Percentiles rank a stretch among this genome's conserved stretches.
These are phyloP conservation scores for Epinotia demarniana DNA, from an alignment of 2,888 invertebrate species.

Conservation along the genomic window DNA sequence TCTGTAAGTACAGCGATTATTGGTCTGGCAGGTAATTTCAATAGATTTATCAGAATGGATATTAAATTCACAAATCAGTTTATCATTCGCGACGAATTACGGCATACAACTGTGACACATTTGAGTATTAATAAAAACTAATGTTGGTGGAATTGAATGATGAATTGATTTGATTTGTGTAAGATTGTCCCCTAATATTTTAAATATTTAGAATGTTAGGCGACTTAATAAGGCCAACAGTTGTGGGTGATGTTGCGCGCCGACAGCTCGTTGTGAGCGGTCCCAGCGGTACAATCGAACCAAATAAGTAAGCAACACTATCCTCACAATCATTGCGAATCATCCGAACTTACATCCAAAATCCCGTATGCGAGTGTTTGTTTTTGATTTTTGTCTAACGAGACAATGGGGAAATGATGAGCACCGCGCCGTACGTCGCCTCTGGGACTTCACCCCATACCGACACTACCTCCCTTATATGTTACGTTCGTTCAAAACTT, in stretches of 20 bases:
- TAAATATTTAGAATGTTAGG: no score
- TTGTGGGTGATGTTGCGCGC: slow-evolving; percentile 23
- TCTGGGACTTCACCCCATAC: slow-evolving; percentile 81
- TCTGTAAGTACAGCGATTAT: slow-evolving; percentile 16
- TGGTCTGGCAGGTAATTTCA: slow-evolving; percentile 18
- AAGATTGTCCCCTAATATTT: no score
- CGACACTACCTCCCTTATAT: slow-evolving; percentile 64
- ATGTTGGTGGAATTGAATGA: slow-evolving; percentile 15
- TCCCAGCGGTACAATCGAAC: slow-evolving; percentile 72
- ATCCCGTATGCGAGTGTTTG: slow-evolving; percentile 80
- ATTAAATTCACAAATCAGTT: slow-evolving; percentile 32
- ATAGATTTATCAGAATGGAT: slow-evolving; percentile 23
- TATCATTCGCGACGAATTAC: slow-evolving; percentile 6
- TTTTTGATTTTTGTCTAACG: slow-evolving; percentile 85
- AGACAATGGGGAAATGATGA: slow-evolving; percentile 85
- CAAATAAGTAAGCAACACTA: slow-evolving; percentile 61
- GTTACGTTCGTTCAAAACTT: slow-evolving; percentile 55
- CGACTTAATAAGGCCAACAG: slow-evolving; percentile 26
- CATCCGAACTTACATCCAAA: slow-evolving; percentile 78
- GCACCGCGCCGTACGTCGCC: slow-evolving; percentile 78
- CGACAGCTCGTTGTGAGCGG: slow-evolving; percentile 19
- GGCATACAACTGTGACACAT: slow-evolving; percentile 8
- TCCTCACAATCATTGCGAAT: slow-evolving; percentile 74
- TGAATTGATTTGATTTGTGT: no score
- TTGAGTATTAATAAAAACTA: slow-evolving; percentile 15